Percentiles rank a stretch among this genome's conserved stretches.
Evolutionary conservation across 1,140 invertebrate species (phyloP).

Genomic region (Battus philenor): DNA sequence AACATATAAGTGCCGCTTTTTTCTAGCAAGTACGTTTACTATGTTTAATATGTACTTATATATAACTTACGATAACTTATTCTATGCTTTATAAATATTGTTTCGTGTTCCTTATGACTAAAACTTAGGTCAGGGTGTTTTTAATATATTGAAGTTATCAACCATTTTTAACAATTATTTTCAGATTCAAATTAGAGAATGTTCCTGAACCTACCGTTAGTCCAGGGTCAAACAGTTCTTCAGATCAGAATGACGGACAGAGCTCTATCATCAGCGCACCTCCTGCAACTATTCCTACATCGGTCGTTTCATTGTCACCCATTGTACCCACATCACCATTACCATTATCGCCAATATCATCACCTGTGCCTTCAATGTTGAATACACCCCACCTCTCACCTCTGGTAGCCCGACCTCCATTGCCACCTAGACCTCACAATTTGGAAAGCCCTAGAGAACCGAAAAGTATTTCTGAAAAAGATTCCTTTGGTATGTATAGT

Average conservation of each 20-base stretch:
- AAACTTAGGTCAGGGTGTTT: too few relatives aligned
- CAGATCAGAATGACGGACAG: constrained; percentile 62
- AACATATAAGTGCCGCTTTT: background rate
- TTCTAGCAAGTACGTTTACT: background rate
- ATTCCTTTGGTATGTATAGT: constrained; percentile 52
- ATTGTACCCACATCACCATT: constrained; percentile 20
- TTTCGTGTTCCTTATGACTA: too few relatives aligned
- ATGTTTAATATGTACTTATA: too few relatives aligned
- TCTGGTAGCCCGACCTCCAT: constrained; percentile 40
- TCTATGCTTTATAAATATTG: too few relatives aligned
- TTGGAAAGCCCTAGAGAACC: constrained; percentile 47
- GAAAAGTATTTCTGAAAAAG: constrained; percentile 48
- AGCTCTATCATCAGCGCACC: constrained; percentile 58
- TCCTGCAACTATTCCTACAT: constrained; percentile 25
- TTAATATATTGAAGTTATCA: background rate
- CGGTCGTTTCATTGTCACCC: constrained; percentile 30
- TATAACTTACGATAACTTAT: too few relatives aligned
- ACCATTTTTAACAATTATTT: constrained; percentile 10
- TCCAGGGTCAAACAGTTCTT: constrained; percentile 68
- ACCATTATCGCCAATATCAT: constrained; percentile 4
- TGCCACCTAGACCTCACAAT: constrained; percentile 40
- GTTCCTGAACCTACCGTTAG: constrained; percentile 60
- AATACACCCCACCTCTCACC: constrained; percentile 42
- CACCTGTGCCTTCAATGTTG: constrained; percentile 20
- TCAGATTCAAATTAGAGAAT: constrained; percentile 68